Base-by-base conservation (phyloP, 2,113 vertebrate genomes). In the Caracal caracal region DNA sequence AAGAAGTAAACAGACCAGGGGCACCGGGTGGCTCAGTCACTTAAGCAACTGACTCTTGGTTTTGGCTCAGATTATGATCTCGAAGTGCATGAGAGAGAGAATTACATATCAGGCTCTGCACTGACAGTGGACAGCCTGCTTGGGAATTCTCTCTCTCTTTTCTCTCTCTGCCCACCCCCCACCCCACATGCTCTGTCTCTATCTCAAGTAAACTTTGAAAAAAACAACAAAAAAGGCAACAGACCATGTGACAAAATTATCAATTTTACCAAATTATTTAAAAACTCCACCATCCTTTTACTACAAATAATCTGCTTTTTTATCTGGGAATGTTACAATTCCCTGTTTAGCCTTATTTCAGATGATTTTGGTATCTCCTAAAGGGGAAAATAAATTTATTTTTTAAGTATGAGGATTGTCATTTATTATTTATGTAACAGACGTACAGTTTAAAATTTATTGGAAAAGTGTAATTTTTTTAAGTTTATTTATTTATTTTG, bases 361-460 rank as follows among this genome's bases (percentile, higher is more conserved):
- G 4, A 82, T 85, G 76, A 37, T 63, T 56, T 76, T 79, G 22
- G 28, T 82, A 61, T 40, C 59, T 68, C 56, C 24, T 78, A 51
- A 92, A 87, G 3, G 84, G 3, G 3, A 75, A 88, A 59, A 63
- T 8, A 79, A 63, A 59, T 43, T 68, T 53, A 28, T 35, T 68
- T 90, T 8, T 2, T 9, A 70, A 53, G 0, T 63, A 85, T 30
- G 26, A 71, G 30, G 17, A 85, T n/a, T 71, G 3, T 43, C 3
- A 70, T 80, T 93, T 59, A 92, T 12, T 61, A 78, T 66, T 71
- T 71, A 70, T 91, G 0, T 73, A 95, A 65, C 3, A 85, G 35
- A 71, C 51, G 43, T 26, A 49, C 37, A 79, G 12, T 17, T 93
- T 85, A 15, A 95, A 95, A 91, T 73, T 85, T 90, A 78, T 90